Conservation (phyloP, 2,113 vertebrate species). For the Promerops cafer region DNA sequence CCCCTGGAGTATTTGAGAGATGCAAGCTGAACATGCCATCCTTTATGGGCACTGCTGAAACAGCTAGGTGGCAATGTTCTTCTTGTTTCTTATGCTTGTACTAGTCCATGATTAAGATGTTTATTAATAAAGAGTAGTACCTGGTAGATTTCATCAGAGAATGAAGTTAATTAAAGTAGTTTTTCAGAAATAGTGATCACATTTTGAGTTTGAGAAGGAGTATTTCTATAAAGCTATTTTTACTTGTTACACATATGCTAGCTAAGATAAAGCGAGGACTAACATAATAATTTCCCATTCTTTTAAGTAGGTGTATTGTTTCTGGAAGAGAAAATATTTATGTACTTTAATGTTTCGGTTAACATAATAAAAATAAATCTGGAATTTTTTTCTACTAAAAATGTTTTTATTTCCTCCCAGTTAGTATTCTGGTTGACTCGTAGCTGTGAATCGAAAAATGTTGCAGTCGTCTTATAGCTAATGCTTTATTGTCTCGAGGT, state of each 20-base stretch:
- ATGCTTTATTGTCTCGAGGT: not conserved
- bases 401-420: not conserved
- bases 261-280: not conserved
- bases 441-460: not conserved
- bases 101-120: constrained; percentile 15
- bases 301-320: not conserved
- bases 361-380: not conserved
- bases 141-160: not conserved
- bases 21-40: not conserved
- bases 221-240: not conserved
- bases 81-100: constrained; percentile 30
- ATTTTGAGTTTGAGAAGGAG: not conserved
- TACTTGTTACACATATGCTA: not conserved
- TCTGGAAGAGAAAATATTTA: not conserved
- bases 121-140: constrained; percentile 43
- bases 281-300: not conserved
- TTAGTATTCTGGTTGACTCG: not conserved
- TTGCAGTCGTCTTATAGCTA: not conserved
- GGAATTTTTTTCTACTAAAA: not conserved
- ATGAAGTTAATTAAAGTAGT: constrained; percentile 31
- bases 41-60: not conserved
- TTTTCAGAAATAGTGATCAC: constrained; percentile 16
- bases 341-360: not conserved
- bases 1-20: not conserved
- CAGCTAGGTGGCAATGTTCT: constrained; percentile 69